These are phyloP conservation scores for Picathartes gymnocephalus DNA, from an alignment of 2,113 vertebrate genomes.

Conservation along the genomic window DNA sequence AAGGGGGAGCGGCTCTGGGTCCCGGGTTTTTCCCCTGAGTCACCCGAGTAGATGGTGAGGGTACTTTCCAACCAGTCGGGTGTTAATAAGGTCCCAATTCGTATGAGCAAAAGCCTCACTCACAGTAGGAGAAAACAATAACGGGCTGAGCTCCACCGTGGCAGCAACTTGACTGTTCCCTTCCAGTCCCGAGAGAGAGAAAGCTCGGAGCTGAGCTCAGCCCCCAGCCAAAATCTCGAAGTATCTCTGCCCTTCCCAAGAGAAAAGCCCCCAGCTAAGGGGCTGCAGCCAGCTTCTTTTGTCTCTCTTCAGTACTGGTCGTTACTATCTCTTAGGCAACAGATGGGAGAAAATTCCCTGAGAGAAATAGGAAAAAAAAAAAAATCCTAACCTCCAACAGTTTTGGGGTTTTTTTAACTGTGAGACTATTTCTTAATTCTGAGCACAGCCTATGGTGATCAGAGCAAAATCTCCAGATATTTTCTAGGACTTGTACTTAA, in stretches of 20 bases:
- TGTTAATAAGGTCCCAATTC: not conserved
- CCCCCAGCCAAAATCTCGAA: rapidly evolving
- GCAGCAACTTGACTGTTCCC: rapidly evolving
- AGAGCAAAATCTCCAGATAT: constrained; percentile 9
- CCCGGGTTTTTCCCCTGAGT: too few species aligned
- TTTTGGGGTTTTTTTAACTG: not conserved
- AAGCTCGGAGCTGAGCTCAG: rapidly evolving
- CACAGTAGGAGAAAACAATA: rapidly evolving
- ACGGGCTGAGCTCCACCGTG: rapidly evolving
- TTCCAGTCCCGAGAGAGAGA: not conserved
- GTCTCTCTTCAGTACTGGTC: not conserved
- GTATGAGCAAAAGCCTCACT: not conserved
- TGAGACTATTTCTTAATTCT: not conserved
- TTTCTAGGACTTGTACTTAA: constrained; percentile 27
- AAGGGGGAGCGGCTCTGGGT: rapidly evolving
- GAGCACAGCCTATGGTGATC: not conserved
- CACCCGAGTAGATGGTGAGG: not conserved
- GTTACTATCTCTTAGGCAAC: not conserved
- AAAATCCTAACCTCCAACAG: not conserved
- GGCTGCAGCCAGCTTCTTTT: not conserved
- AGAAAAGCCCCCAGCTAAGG: not conserved
- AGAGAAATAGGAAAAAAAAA: not conserved
- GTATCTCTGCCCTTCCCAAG: not conserved
- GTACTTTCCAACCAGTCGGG: not conserved
- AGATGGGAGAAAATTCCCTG: not conserved